Evolutionary conservation across 2,113 vertebrate species (phyloP).

Genomic region (Phalacrocorax aristotelis): DNA sequence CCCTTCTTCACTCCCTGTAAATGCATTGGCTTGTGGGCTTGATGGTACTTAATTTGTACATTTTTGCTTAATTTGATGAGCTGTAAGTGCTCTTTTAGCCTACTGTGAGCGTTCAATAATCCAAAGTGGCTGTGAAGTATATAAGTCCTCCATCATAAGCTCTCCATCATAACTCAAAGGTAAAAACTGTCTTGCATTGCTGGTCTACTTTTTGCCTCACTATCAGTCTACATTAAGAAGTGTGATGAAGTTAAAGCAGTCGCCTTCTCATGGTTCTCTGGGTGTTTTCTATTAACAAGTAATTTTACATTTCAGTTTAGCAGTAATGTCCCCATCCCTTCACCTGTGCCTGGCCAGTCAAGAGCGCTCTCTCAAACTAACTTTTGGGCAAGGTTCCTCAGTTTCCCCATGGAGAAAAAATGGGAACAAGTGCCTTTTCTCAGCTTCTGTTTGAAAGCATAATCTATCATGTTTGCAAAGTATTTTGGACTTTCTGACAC

Average conservation of each 20-base stretch:
- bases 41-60: conserved; percentile 52
- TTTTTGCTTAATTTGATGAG: conserved; percentile 63
- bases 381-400: not conserved
- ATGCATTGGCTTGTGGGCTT: conserved; percentile 34
- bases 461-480: not conserved
- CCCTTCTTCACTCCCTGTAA: not conserved
- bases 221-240: not conserved
- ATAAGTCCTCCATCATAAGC: not conserved
- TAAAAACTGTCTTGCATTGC: conserved; percentile 11
- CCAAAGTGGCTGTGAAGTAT: conserved; percentile 42
- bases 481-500: not conserved
- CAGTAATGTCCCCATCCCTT: not conserved
- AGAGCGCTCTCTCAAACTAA: not conserved
- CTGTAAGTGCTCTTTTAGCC: conserved; percentile 44
- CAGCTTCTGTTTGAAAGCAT: not conserved
- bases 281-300: not conserved
- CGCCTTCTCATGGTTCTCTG: not conserved
- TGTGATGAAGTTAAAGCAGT: not conserved
- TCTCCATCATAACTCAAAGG: conserved; percentile 24
- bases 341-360: not conserved
- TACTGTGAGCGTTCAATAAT: conserved; percentile 50
- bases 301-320: not conserved
- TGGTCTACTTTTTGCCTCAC: not conserved
- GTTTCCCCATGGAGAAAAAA: not conserved
- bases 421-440: not conserved